These are phyloP conservation scores for Cremastinae sp. DNA, from an alignment of 2,888 invertebrate genomes.

Conservation along the genomic window DNA sequence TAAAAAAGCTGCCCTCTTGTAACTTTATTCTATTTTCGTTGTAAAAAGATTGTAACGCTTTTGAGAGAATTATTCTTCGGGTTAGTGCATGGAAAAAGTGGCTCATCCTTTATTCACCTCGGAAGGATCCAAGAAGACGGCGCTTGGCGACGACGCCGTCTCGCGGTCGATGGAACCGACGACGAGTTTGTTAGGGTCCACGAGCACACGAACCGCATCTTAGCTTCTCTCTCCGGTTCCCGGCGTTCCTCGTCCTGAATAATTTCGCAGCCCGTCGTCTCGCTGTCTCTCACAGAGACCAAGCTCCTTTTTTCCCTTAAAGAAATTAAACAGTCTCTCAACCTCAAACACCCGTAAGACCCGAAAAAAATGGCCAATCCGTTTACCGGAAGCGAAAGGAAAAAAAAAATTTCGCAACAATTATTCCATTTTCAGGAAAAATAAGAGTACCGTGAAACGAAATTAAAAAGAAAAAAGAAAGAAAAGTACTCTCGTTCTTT, in stretches of 20 bases:
- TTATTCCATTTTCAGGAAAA: too few relatives aligned
- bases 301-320: slow-evolving; percentile 16
- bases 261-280: slow-evolving; percentile 54
- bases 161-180: slow-evolving; percentile 55
- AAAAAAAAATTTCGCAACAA: too few relatives aligned
- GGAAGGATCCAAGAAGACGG: slow-evolving; percentile 56
- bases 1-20: too few relatives aligned
- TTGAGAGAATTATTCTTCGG: slow-evolving; percentile 35
- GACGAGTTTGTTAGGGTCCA: slow-evolving; percentile 55
- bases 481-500: slow-evolving; percentile 51
- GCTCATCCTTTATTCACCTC: slow-evolving; percentile 70
- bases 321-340: slow-evolving; percentile 47
- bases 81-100: slow-evolving; percentile 60
- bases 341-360: slow-evolving; percentile 2
- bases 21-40: too few relatives aligned
- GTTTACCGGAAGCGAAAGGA: neutral
- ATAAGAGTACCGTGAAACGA: too few relatives aligned
- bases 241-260: slow-evolving; percentile 41
- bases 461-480: too few relatives aligned
- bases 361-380: neutral
- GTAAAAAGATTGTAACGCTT: too few relatives aligned
- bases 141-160: slow-evolving; percentile 57
- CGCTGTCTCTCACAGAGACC: slow-evolving; percentile 49
- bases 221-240: slow-evolving; percentile 24
- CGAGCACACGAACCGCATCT: slow-evolving; percentile 48